Evolutionary conservation across 53 echinoderm and acorn worm species (phyloP), one percentile per base, ranked within the genome.

Genomic region (Paelopatides confundens): DNA sequence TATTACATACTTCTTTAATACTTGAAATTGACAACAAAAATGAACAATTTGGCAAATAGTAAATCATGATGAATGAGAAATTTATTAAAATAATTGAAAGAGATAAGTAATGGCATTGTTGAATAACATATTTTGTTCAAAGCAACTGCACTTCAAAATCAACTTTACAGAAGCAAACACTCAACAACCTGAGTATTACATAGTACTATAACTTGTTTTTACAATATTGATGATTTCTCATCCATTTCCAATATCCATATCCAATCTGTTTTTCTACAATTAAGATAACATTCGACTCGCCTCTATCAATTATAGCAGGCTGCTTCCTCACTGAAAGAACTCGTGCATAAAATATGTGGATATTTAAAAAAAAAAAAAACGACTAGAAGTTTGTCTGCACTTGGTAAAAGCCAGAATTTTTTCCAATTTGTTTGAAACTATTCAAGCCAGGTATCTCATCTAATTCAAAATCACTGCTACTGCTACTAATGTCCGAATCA

Each of bases 401-500:
- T 33, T 79, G 28, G 43, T 79, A 79, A 79, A 79, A 79, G 17
- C 79, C 79, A 1, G 51, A 52, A 29, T 33, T 79, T 18, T 79
- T 79, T 15, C 58, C 34, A 15, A 31, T 79, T 30, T 48, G 74
- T 21, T 24, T 52, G 33, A 15, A 15, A 30, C 17, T 52, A 52
- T 15, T 33, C 52, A 79, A 13, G 1, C 79, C 79, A 1, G 79
- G 79, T 26, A 79, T 31, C 14, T 31, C 79, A 11, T 79, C 79
- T 47, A 79, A 28, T 51, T 79, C 79, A 79, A 50, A 48, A 29
- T 79, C 79, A 79, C 79, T 79, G 30, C 79, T 79, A 32, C 26
- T 47, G 49, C 53, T 53, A 14, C 33, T 53, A 34, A 12, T 28
- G 7, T 21, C 79, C 9, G 40, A 43, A 31, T 79, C 79, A 43